Evolutionary conservation across 2,888 invertebrate species (phyloP), one percentile per base, ranked within the genome.

Genomic region (Synanthedon formicaeformis): DNA sequence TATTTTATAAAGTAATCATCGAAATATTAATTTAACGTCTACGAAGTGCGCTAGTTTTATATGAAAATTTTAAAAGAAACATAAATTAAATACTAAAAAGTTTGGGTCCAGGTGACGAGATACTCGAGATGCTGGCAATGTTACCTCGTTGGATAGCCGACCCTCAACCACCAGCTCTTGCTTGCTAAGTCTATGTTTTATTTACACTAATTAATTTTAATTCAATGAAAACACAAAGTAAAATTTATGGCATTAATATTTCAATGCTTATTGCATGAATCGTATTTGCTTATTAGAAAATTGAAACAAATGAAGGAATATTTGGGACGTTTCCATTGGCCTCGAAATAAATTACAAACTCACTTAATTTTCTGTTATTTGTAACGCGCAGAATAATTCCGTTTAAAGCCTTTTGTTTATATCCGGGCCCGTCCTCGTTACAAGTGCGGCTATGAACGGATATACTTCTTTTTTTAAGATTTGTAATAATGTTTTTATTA

Each of bases 281-380:
- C 63, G 55, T 65, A 71, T 69, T 69, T 66, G 69, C 66, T 60
- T 65, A 45, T 45, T 45, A 45, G 61, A 67, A 71, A 64, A 71
- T 65, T 34, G 67, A 69, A 75, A 71, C 66, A 73, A n/a, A 73
- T 58, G 64, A 62, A 67, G 65, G 62, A 73, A 72, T 71, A 71
- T 71, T 59, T 65, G 56, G 53, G 56, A 65, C 69, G 66, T 67
- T 73, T 66, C 61, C 58, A 66, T 64, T 67, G 65, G 63, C 64
- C 62, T 63, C 61, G 57, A 69, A 70, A 75, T 74, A 73, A 75
- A 73, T 75, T 73, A 69, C 66, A 67, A 75, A 73, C 68, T 76
- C 71, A 67, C 68, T 72, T 73, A 71, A 72, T 75, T 70, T 70
- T 63, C 63, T 67, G 69, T 73, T 75, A 68, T 75, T 74, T 73